Percentiles rank a stretch among this genome's conserved stretches.
Evolutionary conservation across 2,888 invertebrate genomes (phyloP).

Genomic region (Lepidonotus clava): DNA sequence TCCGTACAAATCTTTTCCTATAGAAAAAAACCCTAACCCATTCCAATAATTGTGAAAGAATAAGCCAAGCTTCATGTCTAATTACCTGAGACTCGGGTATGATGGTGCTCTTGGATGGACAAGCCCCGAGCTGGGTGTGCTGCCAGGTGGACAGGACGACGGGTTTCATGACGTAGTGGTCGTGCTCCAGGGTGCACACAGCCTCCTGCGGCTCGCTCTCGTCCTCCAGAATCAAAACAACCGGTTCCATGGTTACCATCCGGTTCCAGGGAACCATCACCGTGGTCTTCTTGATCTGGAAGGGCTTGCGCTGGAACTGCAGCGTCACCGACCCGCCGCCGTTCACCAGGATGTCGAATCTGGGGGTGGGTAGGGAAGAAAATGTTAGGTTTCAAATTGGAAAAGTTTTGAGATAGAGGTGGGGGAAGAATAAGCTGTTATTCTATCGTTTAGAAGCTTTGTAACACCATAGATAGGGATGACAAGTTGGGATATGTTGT

Average conservation of each 20-base stretch:
- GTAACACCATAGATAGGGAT: no score
- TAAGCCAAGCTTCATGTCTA: no score
- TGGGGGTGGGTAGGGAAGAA: no score
- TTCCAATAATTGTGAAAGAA: no score
- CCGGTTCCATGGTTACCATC: slow-evolving; percentile 85
- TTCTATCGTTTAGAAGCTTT: no score
- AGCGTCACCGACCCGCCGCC: slow-evolving; percentile 98
- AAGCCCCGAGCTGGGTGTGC: slow-evolving; percentile 79
- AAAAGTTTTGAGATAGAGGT: no score
- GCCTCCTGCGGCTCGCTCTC: slow-evolving; percentile 63
- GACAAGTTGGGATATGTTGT: no score
- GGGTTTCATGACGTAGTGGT: slow-evolving; percentile 75
- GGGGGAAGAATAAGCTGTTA: no score
- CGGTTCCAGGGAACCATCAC: slow-evolving; percentile 93
- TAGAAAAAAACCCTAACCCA: no score
- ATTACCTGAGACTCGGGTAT: slow-evolving; percentile 79
- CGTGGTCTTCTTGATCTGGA: slow-evolving; percentile 84
- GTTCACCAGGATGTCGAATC: slow-evolving; percentile 99
- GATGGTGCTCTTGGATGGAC: slow-evolving; percentile 78
- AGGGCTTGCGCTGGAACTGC: slow-evolving; percentile 97
- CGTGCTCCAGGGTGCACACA: slow-evolving; percentile 72
- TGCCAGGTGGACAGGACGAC: slow-evolving; percentile 79
- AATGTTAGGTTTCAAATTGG: no score
- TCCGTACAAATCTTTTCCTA: no score
- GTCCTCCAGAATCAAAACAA: slow-evolving; percentile 57